These are phyloP conservation scores for Aphodius sticticus DNA, from an alignment of 2,888 invertebrate genomes.

Conservation along the genomic window DNA sequence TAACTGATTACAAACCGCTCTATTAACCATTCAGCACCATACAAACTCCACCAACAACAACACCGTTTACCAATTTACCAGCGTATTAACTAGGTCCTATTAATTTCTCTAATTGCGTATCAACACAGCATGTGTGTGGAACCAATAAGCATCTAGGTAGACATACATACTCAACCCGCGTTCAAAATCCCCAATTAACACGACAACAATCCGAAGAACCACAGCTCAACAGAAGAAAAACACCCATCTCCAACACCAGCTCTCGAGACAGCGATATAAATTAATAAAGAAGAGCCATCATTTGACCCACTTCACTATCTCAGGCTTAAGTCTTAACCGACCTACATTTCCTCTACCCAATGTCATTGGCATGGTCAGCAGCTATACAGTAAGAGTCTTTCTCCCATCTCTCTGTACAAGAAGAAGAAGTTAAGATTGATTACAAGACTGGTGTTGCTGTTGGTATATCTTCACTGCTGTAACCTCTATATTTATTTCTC, in stretches of 20 bases:
- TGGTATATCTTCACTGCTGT: not conserved
- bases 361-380: conserved; percentile 54
- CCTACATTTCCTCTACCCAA: conserved; percentile 46
- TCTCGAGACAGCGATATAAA: conserved; percentile 26
- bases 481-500: not conserved
- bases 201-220: not conserved
- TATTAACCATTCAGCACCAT: not conserved
- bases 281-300: conserved; percentile 42
- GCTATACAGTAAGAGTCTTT: conserved; percentile 26
- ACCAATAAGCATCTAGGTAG: not conserved
- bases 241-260: conserved; percentile 4
- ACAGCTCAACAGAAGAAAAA: not conserved
- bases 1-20: not conserved
- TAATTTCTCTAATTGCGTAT: conserved; percentile 5
- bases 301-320: conserved; percentile 28
- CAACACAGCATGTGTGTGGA: not conserved
- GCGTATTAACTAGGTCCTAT: not conserved
- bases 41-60: conserved; percentile 13
- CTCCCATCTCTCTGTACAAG: conserved; percentile 8
- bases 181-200: conserved; percentile 17
- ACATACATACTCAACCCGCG: conserved; percentile 30
- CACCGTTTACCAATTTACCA: conserved; percentile 9
- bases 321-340: conserved; percentile 51
- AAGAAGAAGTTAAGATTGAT: not conserved
- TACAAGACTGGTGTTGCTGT: not conserved